Evolutionary conservation across 2,113 vertebrate genomes (phyloP).

Genomic region (Picathartes gymnocephalus): DNA sequence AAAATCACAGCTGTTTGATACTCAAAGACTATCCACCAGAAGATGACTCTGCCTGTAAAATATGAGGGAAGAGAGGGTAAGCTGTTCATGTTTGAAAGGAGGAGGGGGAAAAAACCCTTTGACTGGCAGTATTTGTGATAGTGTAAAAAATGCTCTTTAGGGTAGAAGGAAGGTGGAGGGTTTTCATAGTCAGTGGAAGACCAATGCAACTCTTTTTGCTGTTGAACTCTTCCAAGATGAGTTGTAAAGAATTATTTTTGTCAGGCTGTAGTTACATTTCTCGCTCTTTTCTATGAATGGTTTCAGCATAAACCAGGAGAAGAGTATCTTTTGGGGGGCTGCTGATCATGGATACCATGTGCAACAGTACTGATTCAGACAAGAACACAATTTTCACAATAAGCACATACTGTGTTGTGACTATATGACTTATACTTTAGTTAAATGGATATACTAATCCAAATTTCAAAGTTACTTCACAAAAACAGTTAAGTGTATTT

Average conservation of each 20-base stretch:
- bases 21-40: background rate
- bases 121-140: accelerated
- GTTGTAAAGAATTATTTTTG: background rate
- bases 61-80: background rate
- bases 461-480: slow-evolving; percentile 80
- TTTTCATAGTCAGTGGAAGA: background rate
- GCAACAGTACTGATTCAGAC: background rate
- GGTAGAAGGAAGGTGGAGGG: background rate
- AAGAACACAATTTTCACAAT: background rate
- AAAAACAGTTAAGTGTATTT: slow-evolving; percentile 90
- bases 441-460: slow-evolving; percentile 79
- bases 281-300: background rate
- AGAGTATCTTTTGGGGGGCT: background rate
- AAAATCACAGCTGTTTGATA: background rate
- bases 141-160: background rate
- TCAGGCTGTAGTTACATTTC: background rate
- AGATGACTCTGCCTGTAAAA: background rate
- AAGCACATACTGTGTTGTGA: slow-evolving; percentile 10
- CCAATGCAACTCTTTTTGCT: background rate
- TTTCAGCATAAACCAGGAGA: background rate
- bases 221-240: background rate
- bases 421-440: slow-evolving; percentile 63
- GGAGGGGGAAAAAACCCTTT: no score
- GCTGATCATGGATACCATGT: background rate
- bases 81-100: accelerated